These are phyloP conservation scores for Hesperia comma DNA, from an alignment of 2,888 invertebrate genomes.

Conservation along the genomic window DNA sequence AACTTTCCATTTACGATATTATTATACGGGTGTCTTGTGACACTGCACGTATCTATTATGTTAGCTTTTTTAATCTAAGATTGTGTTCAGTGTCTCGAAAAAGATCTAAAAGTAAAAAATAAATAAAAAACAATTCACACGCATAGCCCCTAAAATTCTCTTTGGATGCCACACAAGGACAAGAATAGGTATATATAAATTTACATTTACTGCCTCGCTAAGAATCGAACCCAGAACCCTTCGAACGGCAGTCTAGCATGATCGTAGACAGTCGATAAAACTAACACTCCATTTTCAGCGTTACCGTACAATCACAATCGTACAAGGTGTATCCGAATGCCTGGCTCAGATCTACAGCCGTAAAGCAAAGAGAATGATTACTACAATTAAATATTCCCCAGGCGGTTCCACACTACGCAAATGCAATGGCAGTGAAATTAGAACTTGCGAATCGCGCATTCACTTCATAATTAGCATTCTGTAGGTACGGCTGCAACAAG, in stretches of 20 bases:
- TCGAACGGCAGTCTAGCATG: too few species aligned
- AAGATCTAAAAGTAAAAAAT: neutral
- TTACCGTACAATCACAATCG: too few species aligned
- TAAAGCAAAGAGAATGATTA: conserved; percentile 17
- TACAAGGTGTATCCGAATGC: neutral
- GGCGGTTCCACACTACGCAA: conserved; percentile 13
- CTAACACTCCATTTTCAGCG: neutral
- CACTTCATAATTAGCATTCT: conserved; percentile 27
- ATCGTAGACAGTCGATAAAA: too few species aligned
- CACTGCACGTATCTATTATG: conserved; percentile 10
- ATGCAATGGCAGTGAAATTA: conserved; percentile 29
- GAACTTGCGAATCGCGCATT: conserved; percentile 20
- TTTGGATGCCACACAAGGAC: too few species aligned
- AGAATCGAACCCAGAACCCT: too few species aligned
- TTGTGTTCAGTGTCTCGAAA: neutral
- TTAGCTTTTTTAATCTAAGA: conserved; percentile 4
- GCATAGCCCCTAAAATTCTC: too few species aligned
- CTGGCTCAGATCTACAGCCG: neutral
- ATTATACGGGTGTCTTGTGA: conserved; percentile 24
- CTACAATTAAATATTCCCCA: conserved; percentile 10
- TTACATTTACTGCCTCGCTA: too few species aligned
- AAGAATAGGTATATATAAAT: too few species aligned
- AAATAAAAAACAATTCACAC: too few species aligned
- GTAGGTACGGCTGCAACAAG: conserved; percentile 18
- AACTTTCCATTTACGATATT: conserved; percentile 41